Percentiles rank a stretch among this genome's conserved stretches.
phyloP scores from a whole-genome alignment of 2,797 vertebrate genomes.

The Aratinga solstitialis region DNA sequence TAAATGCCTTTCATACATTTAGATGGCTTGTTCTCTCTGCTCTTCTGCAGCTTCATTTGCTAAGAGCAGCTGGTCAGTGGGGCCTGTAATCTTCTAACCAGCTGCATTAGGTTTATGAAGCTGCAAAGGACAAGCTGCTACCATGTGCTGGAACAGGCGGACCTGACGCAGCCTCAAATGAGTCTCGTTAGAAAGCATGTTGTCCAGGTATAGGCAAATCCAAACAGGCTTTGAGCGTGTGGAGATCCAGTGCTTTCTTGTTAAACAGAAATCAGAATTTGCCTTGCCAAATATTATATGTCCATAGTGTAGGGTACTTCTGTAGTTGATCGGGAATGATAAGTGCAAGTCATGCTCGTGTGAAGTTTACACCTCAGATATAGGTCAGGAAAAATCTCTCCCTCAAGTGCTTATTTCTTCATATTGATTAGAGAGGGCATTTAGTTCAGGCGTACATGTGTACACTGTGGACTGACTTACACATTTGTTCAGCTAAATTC shows the following conservation, averaged over 20 bases:
- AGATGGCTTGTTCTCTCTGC: neutral
- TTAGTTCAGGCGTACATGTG: neutral
- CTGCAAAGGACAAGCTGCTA: neutral
- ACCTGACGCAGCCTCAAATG: neutral
- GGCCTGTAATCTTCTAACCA: neutral
- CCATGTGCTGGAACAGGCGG: neutral
- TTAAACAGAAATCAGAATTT: neutral
- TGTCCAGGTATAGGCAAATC: neutral
- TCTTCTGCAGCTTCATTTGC: neutral
- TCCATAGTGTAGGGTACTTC: neutral
- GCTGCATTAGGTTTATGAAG: neutral
- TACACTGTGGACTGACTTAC: neutral
- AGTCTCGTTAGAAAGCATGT: rapidly evolving
- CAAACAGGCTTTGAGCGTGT: neutral
- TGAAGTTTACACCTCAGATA: neutral
- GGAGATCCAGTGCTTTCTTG: neutral
- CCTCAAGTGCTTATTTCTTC: neutral
- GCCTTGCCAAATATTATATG: neutral
- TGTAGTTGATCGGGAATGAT: neutral
- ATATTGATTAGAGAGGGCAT: neutral
- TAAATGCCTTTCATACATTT: neutral
- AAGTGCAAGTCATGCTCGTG: neutral
- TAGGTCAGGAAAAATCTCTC: neutral
- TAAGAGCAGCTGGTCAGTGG: neutral
- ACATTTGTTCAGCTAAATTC: neutral